Base-by-base conservation (phyloP, 2,113 vertebrate genomes). In the Ramphastos sulfuratus region DNA sequence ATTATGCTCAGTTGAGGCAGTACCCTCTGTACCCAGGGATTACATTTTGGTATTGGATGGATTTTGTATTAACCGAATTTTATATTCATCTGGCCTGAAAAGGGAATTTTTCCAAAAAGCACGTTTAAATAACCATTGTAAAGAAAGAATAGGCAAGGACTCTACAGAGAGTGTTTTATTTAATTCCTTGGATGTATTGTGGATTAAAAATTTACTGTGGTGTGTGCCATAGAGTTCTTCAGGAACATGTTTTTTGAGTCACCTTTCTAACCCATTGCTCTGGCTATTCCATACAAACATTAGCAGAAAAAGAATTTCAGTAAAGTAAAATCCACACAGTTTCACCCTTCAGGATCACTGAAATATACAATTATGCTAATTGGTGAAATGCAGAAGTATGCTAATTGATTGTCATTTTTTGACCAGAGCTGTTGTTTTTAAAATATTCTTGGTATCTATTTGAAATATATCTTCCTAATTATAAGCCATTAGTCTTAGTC, bases 391-490 rank as follows among this genome's bases (percentile, higher is more conserved):
- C 10, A 61, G 81, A 92, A 52, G 61, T 30, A 63, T 71, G 50
- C 28, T 88, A 79, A 82, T 89, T 66, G 46, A 5, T 63, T 84
- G 78, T 87, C 20, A 64, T 70, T 93, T 94, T 93, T 89, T 76
- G 66, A 72, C 24, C 1, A 1, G 16, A 75, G 37, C 15, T 84
- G 54, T 1, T 85, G 19, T 70, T 95, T 89, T 74, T 35, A 87
- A 75, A 86, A 72, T 73, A 56, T 59, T 85, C 25, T 72, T 90
- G 15, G 8, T 93, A 79, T 70, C 27, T 79, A 7, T 92, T 73
- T 92, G 60, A 89, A 90, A 73, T 82, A 42, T 39, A 6, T 82
- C 27, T 92, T 90, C 46, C 31, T 89, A 84, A 89, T 92, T 94
- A 46, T 52, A 79, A 69, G 17, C 39, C 28, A 66, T 78, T 92